Evolutionary conservation across 2,113 vertebrate genomes (phyloP).

Genomic region (Trinectes maculatus): DNA sequence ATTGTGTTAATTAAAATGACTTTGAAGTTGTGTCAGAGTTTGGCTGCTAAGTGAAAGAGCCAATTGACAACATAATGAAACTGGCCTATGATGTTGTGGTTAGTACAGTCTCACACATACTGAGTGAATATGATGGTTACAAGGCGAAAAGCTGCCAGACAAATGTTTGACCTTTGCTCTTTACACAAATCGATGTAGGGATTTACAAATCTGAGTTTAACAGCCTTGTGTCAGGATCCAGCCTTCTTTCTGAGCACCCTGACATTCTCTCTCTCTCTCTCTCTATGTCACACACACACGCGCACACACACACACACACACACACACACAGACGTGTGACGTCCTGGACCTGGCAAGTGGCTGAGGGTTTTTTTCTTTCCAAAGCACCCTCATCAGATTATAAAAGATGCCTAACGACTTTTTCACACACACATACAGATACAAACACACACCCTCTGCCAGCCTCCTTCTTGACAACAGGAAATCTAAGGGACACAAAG

Average conservation of each 20-base stretch:
- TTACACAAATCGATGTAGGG: background rate
- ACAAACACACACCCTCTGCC: constrained; percentile 35
- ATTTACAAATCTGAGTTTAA: too few species aligned
- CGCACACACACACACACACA: constrained; percentile 19
- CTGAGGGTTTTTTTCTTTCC: background rate
- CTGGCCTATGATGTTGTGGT: constrained; percentile 5
- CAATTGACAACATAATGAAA: constrained; percentile 35
- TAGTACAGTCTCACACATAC: background rate
- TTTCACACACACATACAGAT: constrained; percentile 52
- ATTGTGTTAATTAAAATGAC: constrained; percentile 52
- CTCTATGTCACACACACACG: constrained; percentile 20
- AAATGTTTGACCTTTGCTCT: background rate
- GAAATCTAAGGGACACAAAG: constrained; percentile 71
- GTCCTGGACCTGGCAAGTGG: constrained; percentile 26
- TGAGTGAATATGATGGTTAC: background rate
- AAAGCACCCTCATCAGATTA: constrained; percentile 39
- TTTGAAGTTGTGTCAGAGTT: constrained; percentile 55
- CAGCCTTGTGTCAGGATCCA: background rate
- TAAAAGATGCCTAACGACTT: constrained; percentile 55
- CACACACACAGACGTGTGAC: constrained; percentile 17
- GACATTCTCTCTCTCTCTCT: too few species aligned
- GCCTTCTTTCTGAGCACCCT: background rate
- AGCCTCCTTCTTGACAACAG: constrained; percentile 53
- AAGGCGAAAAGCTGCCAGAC: background rate
- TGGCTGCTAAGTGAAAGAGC: constrained; percentile 38